These are phyloP conservation scores for Artibeus lituratus DNA, from an alignment of 2,797 vertebrate genomes.

Conservation along the genomic window DNA sequence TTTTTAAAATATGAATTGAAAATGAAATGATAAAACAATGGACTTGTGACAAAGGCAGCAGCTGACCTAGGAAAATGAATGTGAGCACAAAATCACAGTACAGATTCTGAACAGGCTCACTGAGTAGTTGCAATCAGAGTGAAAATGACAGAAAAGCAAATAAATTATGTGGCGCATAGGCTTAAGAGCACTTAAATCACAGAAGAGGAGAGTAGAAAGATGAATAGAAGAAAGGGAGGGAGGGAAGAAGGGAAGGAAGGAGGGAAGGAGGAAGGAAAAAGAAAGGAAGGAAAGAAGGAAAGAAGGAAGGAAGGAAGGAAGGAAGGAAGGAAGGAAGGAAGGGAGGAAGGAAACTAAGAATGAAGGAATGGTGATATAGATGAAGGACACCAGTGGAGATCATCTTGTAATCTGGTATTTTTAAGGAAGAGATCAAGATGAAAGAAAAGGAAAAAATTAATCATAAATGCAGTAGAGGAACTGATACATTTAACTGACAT, in stretches of 20 bases:
- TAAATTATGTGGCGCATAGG: background rate
- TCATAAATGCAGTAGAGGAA: background rate
- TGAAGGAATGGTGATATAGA: background rate
- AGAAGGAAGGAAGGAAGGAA: background rate
- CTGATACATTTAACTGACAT: background rate
- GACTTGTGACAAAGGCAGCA: background rate
- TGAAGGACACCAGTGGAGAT: background rate
- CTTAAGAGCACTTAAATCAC: background rate
- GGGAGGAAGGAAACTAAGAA: background rate
- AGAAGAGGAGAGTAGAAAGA: background rate
- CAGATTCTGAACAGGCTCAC: background rate
- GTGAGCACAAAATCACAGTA: background rate
- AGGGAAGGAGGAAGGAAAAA: background rate
- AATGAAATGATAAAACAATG: background rate
- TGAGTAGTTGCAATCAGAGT: background rate
- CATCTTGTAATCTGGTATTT: background rate
- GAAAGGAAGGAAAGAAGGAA: accelerated
- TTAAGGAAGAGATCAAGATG: background rate
- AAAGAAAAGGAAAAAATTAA: background rate
- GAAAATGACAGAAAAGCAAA: background rate
- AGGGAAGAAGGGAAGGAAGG: background rate
- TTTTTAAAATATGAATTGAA: background rate
- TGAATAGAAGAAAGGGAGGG: background rate
- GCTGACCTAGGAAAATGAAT: background rate
- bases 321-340: background rate